Evolutionary conservation across 1,140 invertebrate species (phyloP).

Genomic region (Drosophila carrolli): DNA sequence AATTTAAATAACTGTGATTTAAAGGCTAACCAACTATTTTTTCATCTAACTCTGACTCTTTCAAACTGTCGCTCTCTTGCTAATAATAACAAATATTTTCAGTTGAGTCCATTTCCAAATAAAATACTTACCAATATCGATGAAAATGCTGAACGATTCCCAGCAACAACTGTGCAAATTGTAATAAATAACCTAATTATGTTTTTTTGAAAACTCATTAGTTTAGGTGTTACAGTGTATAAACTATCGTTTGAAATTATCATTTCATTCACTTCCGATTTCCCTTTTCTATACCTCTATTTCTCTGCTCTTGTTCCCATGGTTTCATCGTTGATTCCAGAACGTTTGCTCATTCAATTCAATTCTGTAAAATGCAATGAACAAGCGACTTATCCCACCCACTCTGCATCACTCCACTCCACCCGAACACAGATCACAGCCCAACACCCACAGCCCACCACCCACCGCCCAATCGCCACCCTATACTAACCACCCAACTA

Average conservation of each 20-base stretch:
- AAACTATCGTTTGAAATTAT: slow-evolving; percentile 64
- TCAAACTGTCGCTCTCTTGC: slow-evolving; percentile 17
- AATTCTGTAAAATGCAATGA: slow-evolving; percentile 52
- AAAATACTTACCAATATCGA: neutral
- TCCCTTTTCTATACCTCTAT: slow-evolving; percentile 12
- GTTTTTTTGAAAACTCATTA: slow-evolving; percentile 66
- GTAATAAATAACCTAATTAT: slow-evolving; percentile 71
- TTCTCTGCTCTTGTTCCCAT: slow-evolving; percentile 34
- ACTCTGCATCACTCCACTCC: slow-evolving; percentile 21
- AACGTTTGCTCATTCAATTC: slow-evolving; percentile 46
- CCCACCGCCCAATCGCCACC: slow-evolving; percentile 16
- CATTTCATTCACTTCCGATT: slow-evolving; percentile 30
- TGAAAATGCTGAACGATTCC: slow-evolving; percentile 7
- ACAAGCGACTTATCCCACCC: slow-evolving; percentile 53
- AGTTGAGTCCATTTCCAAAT: slow-evolving; percentile 48
- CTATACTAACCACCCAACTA: slow-evolving; percentile 24
- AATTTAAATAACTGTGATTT: neutral
- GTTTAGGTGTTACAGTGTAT: slow-evolving; percentile 82
- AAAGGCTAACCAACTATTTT: slow-evolving; percentile 9
- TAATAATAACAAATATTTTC: slow-evolving; percentile 36
- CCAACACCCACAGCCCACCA: slow-evolving; percentile 12
- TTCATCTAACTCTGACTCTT: slow-evolving; percentile 12
- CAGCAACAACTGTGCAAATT: slow-evolving; percentile 80
- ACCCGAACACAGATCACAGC: slow-evolving; percentile 12
- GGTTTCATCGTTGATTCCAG: slow-evolving; percentile 48